Percentiles rank a stretch among this genome's conserved stretches.
Conservation (phyloP, 2,113 vertebrate species). For the Tachysurus vachellii region DNA sequence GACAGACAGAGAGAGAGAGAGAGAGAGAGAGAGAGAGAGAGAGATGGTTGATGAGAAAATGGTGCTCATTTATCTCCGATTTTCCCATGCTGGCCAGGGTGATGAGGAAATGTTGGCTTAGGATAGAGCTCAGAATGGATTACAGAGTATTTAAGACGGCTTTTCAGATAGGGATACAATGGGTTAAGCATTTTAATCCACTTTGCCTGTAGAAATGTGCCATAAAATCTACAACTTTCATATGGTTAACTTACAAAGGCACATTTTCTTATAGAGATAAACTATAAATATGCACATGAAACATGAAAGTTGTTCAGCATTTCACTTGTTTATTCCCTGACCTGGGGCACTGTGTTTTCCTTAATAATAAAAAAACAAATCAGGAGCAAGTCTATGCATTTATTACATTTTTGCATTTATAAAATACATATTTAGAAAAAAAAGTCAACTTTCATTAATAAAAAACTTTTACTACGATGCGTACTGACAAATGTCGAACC, state of each 20-base stretch:
- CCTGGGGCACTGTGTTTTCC: background rate
- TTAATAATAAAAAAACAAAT: background rate
- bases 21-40: background rate
- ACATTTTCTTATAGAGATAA: background rate
- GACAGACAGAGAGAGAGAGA: slow-evolving; percentile 21
- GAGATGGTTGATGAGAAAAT: background rate
- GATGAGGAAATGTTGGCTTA: slow-evolving; percentile 75
- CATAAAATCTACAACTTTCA: slow-evolving; percentile 12
- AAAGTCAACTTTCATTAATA: background rate
- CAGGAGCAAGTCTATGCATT: background rate
- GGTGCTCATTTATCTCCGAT: slow-evolving; percentile 33
- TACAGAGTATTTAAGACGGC: slow-evolving; percentile 70
- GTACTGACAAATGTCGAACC: background rate
- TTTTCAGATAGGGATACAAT: slow-evolving; percentile 66
- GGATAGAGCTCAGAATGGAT: slow-evolving; percentile 67
- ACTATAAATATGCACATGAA: background rate
- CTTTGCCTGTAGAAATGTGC: slow-evolving; percentile 24
- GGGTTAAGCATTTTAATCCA: slow-evolving; percentile 64
- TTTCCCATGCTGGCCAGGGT: slow-evolving; percentile 66
- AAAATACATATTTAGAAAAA: slow-evolving; percentile 9
- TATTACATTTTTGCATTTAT: background rate
- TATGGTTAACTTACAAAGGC: background rate
- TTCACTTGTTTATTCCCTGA: background rate
- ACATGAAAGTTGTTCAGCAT: background rate
- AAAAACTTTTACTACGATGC: background rate